Percentiles rank a stretch among this genome's conserved stretches.
phyloP scores from a whole-genome alignment of 2,797 vertebrate genomes.

The Columba guinea region DNA sequence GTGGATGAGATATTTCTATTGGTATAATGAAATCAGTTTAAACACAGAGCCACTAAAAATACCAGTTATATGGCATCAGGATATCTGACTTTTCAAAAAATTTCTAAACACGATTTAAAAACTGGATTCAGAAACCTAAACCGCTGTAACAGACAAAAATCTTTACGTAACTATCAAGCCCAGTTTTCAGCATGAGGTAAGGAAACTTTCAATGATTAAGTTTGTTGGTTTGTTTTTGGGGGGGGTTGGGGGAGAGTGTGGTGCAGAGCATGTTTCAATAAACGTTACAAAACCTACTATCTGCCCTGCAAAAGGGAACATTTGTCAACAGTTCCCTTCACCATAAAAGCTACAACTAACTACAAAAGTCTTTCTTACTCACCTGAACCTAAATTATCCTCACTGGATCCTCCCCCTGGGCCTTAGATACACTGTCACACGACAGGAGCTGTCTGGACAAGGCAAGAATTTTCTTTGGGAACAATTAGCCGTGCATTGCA shows the following conservation, averaged over 20 bases:
- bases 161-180: not conserved
- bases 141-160: not conserved
- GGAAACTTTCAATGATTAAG: not conserved
- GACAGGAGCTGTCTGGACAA: constrained; percentile 18
- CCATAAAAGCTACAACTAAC: not conserved
- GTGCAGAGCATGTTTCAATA: not conserved
- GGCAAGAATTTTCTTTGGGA: constrained; percentile 53
- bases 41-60: not conserved
- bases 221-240: not conserved
- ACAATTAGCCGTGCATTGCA: constrained; percentile 23
- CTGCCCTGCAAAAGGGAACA: not conserved
- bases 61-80: not conserved
- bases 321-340: not conserved
- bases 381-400: constrained; percentile 11
- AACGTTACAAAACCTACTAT: not conserved
- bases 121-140: not conserved
- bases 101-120: not conserved
- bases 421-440: constrained; percentile 6
- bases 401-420: not conserved
- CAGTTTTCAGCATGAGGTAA: not conserved
- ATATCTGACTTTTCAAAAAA: not conserved
- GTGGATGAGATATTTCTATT: not conserved
- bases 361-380: not conserved
- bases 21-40: not conserved
- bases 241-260: no score